phyloP scores from a whole-genome alignment of 2,113 vertebrate genomes.

The Tyto alba region DNA sequence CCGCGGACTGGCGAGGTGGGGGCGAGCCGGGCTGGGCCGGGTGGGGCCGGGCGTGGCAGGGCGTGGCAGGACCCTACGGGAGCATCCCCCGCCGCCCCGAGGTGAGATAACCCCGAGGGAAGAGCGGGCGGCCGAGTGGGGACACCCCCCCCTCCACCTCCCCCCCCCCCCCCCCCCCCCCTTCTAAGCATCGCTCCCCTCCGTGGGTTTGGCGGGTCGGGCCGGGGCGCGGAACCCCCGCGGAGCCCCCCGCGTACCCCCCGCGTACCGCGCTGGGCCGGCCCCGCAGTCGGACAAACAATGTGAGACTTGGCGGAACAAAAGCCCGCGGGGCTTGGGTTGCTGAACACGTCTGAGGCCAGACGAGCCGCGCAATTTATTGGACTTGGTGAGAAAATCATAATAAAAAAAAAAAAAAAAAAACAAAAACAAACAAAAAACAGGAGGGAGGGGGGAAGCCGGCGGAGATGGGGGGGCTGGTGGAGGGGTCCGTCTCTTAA shows the following conservation, averaged over 20 bases:
- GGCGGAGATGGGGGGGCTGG: neutral
- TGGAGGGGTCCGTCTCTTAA: slow-evolving; percentile 46
- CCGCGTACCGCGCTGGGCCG: slow-evolving; percentile 59
- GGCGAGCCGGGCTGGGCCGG: too few species aligned
- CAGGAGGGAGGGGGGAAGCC: neutral
- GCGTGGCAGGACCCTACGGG: too few species aligned
- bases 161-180: neutral
- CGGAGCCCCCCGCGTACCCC: slow-evolving; percentile 59
- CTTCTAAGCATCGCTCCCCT: too few species aligned
- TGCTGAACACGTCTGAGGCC: slow-evolving; percentile 86
- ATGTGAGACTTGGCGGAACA: slow-evolving; percentile 83
- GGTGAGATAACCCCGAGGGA: neutral
- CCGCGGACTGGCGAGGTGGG: neutral
- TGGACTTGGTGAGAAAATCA: slow-evolving; percentile 69
- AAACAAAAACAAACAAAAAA: neutral
- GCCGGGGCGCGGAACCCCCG: neutral
- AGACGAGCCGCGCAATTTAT: slow-evolving; percentile 75
- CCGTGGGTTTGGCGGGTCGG: too few species aligned
- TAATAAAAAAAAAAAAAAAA: neutral
- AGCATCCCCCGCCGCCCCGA: neutral
- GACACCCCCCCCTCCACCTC: neutral
- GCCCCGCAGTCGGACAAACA: slow-evolving; percentile 78
- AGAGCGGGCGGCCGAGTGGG: too few species aligned
- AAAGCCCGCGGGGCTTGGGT: slow-evolving; percentile 81
- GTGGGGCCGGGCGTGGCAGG: too few species aligned